These are phyloP conservation scores for Drosophila yakuba DNA, from an alignment of 1,140 invertebrate species.

Conservation along the genomic window DNA sequence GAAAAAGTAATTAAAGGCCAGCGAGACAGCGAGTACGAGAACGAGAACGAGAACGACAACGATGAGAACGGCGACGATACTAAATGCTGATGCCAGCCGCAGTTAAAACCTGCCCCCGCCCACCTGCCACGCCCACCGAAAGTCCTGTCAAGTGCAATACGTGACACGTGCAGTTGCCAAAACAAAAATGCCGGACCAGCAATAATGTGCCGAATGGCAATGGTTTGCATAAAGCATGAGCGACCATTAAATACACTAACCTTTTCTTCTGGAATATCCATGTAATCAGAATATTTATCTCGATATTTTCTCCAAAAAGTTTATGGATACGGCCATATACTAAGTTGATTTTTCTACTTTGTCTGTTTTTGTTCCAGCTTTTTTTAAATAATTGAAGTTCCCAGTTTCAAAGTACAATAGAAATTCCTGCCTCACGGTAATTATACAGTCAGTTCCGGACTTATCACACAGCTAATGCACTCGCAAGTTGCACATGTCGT, in stretches of 20 bases:
- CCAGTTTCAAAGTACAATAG: too few species aligned
- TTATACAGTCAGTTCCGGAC: neutral
- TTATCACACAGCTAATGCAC: slow-evolving; percentile 37
- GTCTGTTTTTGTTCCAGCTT: too few species aligned
- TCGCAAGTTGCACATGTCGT: slow-evolving; percentile 13
- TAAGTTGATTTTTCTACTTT: too few species aligned
- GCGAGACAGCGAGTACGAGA: neutral
- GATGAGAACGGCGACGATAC: slow-evolving; percentile 20
- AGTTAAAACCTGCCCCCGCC: slow-evolving; percentile 42
- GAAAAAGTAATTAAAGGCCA: slow-evolving; percentile 79
- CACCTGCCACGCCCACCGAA: slow-evolving; percentile 56
- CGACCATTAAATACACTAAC: neutral
- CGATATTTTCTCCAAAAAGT: neutral
- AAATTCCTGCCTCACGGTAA: too few species aligned
- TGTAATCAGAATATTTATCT: too few species aligned
- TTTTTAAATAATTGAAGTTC: too few species aligned
- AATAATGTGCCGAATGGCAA: slow-evolving; percentile 24
- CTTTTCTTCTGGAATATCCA: neutral
- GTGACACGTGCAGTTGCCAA: slow-evolving; percentile 64
- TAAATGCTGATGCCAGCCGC: slow-evolving; percentile 51
- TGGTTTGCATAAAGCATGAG: neutral
- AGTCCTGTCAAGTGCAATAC: slow-evolving; percentile 74
- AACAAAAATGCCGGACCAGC: slow-evolving; percentile 33
- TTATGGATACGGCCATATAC: too few species aligned
- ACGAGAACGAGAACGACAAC: too few species aligned